Percentiles rank a stretch among this genome's conserved stretches.
Evolutionary conservation across 2,113 vertebrate species (phyloP).

Genomic region (Lanius collurio): DNA sequence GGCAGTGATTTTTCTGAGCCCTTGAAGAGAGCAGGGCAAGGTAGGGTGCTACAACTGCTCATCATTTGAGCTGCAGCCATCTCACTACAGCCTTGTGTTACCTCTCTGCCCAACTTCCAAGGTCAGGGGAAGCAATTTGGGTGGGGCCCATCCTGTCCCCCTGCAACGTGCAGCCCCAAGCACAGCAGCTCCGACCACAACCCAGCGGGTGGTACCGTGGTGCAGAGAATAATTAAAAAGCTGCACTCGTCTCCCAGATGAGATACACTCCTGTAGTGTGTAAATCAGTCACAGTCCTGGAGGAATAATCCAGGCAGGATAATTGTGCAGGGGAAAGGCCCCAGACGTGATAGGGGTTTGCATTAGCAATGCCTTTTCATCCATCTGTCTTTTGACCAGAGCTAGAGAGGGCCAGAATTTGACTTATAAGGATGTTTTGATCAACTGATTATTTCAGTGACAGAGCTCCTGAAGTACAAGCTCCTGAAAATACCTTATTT

Average conservation of each 20-base stretch:
- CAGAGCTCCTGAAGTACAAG: conserved; percentile 37
- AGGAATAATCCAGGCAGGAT: conserved; percentile 52
- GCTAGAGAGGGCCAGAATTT: conserved; percentile 38
- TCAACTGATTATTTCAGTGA: conserved; percentile 36
- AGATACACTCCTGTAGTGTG: conserved; percentile 45
- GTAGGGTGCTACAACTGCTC: neutral
- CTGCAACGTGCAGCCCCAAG: neutral
- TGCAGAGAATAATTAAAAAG: conserved; percentile 54
- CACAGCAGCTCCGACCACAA: neutral
- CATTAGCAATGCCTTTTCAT: conserved; percentile 61
- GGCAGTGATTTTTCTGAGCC: neutral
- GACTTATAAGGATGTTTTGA: conserved; percentile 55
- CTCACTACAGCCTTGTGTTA: neutral
- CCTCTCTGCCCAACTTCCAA: neutral
- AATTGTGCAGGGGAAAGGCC: conserved; percentile 54
- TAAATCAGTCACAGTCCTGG: conserved; percentile 58
- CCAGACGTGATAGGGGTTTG: conserved; percentile 44
- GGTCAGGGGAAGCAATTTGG: neutral
- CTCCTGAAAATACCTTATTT: conserved; percentile 41
- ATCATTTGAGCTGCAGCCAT: neutral
- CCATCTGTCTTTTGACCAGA: conserved; percentile 59
- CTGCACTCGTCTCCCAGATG: neutral
- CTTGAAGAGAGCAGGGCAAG: neutral
- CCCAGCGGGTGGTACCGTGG: neutral
- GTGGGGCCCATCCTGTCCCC: neutral